Conservation (phyloP, 2,888 invertebrate genomes). For the Himalopsyche tibetana region DNA sequence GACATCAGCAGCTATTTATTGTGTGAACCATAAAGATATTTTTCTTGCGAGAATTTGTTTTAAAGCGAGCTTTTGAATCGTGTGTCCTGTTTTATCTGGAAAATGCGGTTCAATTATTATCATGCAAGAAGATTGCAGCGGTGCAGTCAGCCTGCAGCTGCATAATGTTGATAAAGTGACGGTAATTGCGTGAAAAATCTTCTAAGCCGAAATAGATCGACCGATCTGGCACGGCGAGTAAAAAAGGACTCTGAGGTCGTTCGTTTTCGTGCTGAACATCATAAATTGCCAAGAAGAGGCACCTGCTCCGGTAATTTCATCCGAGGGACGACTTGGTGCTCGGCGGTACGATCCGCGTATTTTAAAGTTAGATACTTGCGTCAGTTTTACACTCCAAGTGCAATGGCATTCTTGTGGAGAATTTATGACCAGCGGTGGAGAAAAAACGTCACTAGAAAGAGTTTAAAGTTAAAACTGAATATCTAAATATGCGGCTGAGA, state of each 20-base stretch:
- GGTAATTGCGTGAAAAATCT: conserved; percentile 61
- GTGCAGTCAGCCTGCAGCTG: conserved; percentile 11
- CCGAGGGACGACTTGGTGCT: conserved; percentile 6
- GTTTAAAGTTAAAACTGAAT: conserved; percentile 44
- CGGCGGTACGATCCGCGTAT: background rate
- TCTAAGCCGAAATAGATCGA: conserved; percentile 44
- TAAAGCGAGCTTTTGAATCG: too few relatives aligned
- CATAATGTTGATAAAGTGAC: conserved; percentile 57
- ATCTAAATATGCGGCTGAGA: conserved; percentile 26
- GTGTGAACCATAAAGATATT: too few relatives aligned
- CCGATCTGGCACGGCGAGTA: conserved; percentile 32
- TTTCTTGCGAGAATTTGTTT: too few relatives aligned
- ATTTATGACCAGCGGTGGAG: conserved; percentile 55
- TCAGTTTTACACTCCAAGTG: background rate
- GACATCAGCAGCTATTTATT: too few relatives aligned
- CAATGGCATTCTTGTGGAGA: conserved; percentile 58
- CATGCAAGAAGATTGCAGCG: background rate
- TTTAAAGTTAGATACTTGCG: background rate
- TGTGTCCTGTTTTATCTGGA: too few relatives aligned
- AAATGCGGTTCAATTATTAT: conserved; percentile 5
- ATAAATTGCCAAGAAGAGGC: conserved; percentile 45
- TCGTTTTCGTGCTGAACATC: conserved; percentile 23
- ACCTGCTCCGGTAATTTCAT: conserved; percentile 57
- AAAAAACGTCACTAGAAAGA: conserved; percentile 54
- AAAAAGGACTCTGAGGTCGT: conserved; percentile 24